These are phyloP conservation scores for Gyps fulvus DNA, from an alignment of 2,113 vertebrate species.

Conservation along the genomic window DNA sequence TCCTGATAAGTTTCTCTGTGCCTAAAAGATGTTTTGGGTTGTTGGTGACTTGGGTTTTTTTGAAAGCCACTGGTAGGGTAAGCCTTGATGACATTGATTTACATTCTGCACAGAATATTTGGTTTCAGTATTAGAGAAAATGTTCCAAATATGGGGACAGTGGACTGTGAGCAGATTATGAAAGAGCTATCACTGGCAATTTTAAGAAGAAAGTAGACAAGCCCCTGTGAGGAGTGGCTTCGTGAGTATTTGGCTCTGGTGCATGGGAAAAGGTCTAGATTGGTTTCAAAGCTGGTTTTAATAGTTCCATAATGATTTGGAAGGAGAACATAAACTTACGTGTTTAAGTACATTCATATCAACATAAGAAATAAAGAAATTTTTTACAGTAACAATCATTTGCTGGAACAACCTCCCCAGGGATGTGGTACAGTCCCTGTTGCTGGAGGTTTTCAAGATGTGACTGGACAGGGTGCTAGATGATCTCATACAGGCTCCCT, in stretches of 20 bases:
- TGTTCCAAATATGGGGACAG: not conserved
- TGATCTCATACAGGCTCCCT: not conserved
- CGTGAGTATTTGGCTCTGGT: not conserved
- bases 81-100: not conserved
- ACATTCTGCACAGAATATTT: not conserved
- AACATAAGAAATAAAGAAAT: not conserved
- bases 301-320: not conserved
- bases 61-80: not conserved
- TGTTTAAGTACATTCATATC: not conserved
- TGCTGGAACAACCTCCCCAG: not conserved
- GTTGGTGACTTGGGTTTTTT: not conserved
- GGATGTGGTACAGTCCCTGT: not conserved
- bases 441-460: not conserved
- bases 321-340: not conserved
- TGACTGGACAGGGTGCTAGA: not conserved
- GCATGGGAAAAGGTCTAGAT: not conserved
- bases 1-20: not conserved
- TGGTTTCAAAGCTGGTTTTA: not conserved
- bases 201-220: not conserved
- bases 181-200: not conserved
- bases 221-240: not conserved
- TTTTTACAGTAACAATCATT: not conserved
- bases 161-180: not conserved
- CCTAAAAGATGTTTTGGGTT: not conserved
- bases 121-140: not conserved